These are phyloP conservation scores for Peromyscus eremicus DNA, from an alignment of 2,797 vertebrate species.

Conservation along the genomic window DNA sequence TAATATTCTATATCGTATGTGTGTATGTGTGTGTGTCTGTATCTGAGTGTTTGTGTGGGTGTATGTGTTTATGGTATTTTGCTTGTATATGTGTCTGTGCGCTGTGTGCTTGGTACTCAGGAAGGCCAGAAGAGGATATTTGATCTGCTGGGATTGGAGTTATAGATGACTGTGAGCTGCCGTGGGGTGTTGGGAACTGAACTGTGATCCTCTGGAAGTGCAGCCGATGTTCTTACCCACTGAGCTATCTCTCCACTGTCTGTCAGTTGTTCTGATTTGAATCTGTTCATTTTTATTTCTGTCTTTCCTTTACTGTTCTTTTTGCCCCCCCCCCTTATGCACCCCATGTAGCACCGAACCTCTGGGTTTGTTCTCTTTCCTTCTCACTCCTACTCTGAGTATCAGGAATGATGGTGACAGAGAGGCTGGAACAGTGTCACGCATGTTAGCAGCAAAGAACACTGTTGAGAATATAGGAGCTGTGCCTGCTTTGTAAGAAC, in stretches of 20 bases:
- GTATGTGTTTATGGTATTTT: background rate
- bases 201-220: background rate
- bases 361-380: background rate
- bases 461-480: slow-evolving; percentile 65
- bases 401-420: slow-evolving; percentile 1
- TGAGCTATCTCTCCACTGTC: background rate
- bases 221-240: background rate
- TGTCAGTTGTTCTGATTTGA: slow-evolving; percentile 19
- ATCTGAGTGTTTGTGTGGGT: background rate
- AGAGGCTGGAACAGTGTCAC: slow-evolving; percentile 21
- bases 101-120: background rate
- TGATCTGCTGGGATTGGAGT: background rate
- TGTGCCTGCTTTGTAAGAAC: slow-evolving; percentile 69
- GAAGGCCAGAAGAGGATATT: background rate
- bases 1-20: background rate
- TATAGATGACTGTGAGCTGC: background rate
- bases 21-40: background rate
- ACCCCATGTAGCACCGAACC: background rate
- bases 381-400: background rate
- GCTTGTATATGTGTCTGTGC: background rate
- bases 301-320: background rate
- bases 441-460: slow-evolving; percentile 57
- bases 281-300: slow-evolving; percentile 60
- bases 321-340: background rate
- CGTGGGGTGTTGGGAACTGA: background rate